Conservation (phyloP, 2,113 vertebrate genomes). For the Ceuthmochares aereus region DNA sequence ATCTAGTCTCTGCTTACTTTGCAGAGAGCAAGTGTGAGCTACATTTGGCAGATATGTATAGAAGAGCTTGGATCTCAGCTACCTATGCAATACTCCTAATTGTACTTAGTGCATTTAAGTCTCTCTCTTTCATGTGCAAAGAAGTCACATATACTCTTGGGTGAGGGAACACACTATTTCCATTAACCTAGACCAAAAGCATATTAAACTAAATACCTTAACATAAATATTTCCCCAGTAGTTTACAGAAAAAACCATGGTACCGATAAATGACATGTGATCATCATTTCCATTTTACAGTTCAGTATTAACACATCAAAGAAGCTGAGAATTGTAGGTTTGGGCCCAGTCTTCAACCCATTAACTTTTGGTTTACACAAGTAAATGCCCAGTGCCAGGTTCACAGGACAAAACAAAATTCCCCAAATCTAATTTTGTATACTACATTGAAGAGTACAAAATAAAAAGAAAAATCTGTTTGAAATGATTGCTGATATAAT, state of each 20-base stretch:
- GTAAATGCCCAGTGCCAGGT: not conserved
- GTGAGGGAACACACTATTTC: not conserved
- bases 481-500: not conserved
- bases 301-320: slow-evolving; percentile 1
- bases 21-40: not conserved
- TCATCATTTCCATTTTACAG: not conserved
- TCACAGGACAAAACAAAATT: not conserved
- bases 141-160: not conserved
- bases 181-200: slow-evolving; percentile 10
- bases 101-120: not conserved
- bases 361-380: not conserved
- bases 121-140: not conserved
- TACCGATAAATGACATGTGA: not conserved
- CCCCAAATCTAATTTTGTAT: not conserved
- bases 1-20: not conserved
- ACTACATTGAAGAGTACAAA: not conserved
- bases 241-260: not conserved
- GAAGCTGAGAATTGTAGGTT: not conserved
- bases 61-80: not conserved
- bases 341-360: not conserved
- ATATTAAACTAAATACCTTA: not conserved
- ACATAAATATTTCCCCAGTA: not conserved
- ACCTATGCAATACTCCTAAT: not conserved
- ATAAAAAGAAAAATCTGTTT: not conserved
- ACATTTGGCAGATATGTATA: not conserved